Base-by-base conservation (phyloP, 2,888 invertebrate species). In the Dioctria linearis region DNA sequence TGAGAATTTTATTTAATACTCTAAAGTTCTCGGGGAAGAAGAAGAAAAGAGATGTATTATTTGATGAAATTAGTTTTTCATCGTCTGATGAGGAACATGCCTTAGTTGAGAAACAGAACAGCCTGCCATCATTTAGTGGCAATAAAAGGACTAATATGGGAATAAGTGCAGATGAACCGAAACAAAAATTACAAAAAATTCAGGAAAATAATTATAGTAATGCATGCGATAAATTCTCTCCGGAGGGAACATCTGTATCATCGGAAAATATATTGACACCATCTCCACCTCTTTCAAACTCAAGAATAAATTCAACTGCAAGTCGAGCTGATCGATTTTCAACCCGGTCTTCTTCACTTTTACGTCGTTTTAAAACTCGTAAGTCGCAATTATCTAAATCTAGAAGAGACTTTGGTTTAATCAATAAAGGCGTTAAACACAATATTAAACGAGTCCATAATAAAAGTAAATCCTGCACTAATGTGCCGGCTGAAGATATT, bases 351-450 rank as follows among this genome's bases (percentile, higher is more conserved):
- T 8, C 6, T n/a, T 25, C 42, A 42, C 8, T 37, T 43, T 43
- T 40, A 3, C 6, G 11, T 6, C 42, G 37, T 3, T n/a, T 37
- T 9, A 61, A 61, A 40, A 54, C 5, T 11, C 51, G 40, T n/a
- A 78, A 51, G 51, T 13, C 25, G 13, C 40, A 11, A 37, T 11
- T 6, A 4, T 8, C 4, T 5, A 66, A 39, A 40, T 3, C n/a
- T 51, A 42, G 2, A 8, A 73, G 57, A 75, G 83, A 83, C 0
- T 78, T 43, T n/a, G 25, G 11, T 73, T 2, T 78, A 49, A 5
- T 81, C 37, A 88, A 88, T 81, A 87, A 86, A 67, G 88, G 88
- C 2, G 88, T 88, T 0, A 75, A 73, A 3, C 88, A 88, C 76
- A 86, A 85, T 46, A 87, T 88, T 51, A 86, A 85, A 63, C 61